A percentile compares a stretch with the other conserved stretches of the same genome.
phyloP scores from a whole-genome alignment of 1,140 invertebrate genomes.

The Pogonognathellus flavescens region DNA sequence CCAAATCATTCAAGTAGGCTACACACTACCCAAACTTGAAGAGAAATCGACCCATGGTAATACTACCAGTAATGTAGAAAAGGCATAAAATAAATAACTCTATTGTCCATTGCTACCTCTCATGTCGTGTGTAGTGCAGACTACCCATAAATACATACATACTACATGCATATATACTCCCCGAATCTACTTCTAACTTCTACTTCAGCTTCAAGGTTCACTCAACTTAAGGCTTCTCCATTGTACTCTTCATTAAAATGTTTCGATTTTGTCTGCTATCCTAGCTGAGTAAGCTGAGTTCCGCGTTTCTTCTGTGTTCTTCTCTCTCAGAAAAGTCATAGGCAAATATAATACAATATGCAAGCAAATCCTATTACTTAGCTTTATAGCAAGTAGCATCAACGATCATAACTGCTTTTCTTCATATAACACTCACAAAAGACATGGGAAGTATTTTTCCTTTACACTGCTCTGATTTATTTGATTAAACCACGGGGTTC shows the following conservation, averaged over 20 bases:
- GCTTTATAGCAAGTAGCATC: neutral
- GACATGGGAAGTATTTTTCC: conserved; percentile 3
- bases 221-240: conserved; percentile 31
- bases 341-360: conserved; percentile 10
- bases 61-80: conserved; percentile 1
- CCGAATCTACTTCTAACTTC: neutral
- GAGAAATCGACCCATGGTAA: conserved; percentile 44
- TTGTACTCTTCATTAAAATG: conserved; percentile 29
- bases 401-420: neutral
- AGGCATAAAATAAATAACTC: conserved; percentile 38
- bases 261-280: conserved; percentile 9
- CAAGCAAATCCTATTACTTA: conserved; percentile 18
- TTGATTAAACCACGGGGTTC: conserved; percentile 28
- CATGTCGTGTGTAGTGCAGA: neutral
- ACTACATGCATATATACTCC: neutral
- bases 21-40: neutral
- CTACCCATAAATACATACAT: neutral
- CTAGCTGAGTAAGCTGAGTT: conserved; percentile 2
- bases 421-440: neutral
- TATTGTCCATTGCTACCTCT: conserved; percentile 12
- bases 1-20: conserved; percentile 3
- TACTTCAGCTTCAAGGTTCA: conserved; percentile 8
- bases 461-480: conserved; percentile 9
- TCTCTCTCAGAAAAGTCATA: neutral
- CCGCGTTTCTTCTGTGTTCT: neutral